These are phyloP conservation scores for Phalacrocorax brasilianus DNA, from an alignment of 2,113 vertebrate species.

Conservation along the genomic window DNA sequence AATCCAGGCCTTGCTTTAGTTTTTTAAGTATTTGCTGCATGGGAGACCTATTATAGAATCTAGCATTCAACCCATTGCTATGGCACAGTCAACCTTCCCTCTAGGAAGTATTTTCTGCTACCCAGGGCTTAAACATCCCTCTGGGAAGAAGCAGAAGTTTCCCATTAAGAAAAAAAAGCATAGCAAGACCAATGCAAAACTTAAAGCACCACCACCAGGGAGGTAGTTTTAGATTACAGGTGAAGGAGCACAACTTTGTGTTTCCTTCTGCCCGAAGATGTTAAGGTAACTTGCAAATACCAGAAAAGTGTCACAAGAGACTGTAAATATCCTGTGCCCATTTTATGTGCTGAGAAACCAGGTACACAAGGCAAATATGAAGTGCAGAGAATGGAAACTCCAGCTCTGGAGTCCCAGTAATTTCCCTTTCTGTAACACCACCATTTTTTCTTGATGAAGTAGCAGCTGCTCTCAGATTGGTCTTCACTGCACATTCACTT, in stretches of 20 bases:
- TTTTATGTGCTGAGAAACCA: not conserved
- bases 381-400: not conserved
- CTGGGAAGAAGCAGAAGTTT: not conserved
- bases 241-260: not conserved
- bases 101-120: not conserved
- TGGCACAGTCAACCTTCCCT: not conserved
- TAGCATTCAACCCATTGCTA: not conserved
- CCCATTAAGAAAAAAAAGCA: not conserved
- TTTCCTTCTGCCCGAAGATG: not conserved
- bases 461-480: not conserved
- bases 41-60: not conserved
- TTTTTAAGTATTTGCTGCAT: not conserved
- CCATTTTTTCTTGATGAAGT: not conserved
- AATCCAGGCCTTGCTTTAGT: not conserved
- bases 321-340: not conserved
- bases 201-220: not conserved
- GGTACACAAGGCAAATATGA: not conserved
- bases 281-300: not conserved
- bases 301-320: not conserved
- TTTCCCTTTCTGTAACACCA: not conserved
- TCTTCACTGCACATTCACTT: not conserved
- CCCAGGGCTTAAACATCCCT: not conserved
- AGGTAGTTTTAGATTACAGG: not conserved
- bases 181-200: not conserved
- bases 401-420: not conserved